A percentile compares a stretch with the other conserved stretches of the same genome.
These are phyloP conservation scores for Pampusana beccarii DNA, from an alignment of 2,113 vertebrate species.

Conservation along the genomic window DNA sequence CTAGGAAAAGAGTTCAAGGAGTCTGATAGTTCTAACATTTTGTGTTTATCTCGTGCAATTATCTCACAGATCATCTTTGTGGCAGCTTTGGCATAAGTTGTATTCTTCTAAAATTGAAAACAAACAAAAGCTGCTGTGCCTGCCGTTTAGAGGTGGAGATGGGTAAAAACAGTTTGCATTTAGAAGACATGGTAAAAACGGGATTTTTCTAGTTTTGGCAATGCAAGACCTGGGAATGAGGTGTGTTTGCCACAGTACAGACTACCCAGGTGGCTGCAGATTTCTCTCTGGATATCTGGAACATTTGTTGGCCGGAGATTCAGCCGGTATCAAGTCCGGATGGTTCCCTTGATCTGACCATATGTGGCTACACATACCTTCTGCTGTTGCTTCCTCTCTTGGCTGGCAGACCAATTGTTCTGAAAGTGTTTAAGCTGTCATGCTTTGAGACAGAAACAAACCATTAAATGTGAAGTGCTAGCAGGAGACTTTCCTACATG, in stretches of 20 bases:
- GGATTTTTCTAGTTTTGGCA: background rate
- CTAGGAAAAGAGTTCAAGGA: slow-evolving; percentile 35
- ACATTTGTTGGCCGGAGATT: background rate
- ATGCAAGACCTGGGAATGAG: background rate
- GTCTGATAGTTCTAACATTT: slow-evolving; percentile 22
- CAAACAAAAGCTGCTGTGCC: background rate
- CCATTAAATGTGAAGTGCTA: background rate
- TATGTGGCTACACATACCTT: slow-evolving; percentile 24
- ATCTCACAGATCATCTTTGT: background rate
- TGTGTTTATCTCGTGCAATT: slow-evolving; percentile 3
- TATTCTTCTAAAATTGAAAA: background rate
- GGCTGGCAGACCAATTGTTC: background rate
- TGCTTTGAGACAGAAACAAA: background rate
- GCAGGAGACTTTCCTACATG: background rate
- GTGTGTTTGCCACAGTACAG: background rate
- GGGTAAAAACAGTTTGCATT: background rate
- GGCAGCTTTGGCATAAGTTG: background rate
- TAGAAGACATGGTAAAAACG: background rate
- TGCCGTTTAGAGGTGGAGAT: background rate
- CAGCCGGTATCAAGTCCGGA: background rate
- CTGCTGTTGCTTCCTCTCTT: slow-evolving; percentile 48
- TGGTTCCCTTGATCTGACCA: slow-evolving; percentile 5
- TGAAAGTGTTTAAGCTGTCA: background rate
- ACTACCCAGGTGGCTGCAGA: background rate
- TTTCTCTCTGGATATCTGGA: background rate